Percentiles rank a stretch among this genome's conserved stretches.
Conservation (phyloP, 2,888 invertebrate species). For the Branchipolynoe longqiensis region DNA sequence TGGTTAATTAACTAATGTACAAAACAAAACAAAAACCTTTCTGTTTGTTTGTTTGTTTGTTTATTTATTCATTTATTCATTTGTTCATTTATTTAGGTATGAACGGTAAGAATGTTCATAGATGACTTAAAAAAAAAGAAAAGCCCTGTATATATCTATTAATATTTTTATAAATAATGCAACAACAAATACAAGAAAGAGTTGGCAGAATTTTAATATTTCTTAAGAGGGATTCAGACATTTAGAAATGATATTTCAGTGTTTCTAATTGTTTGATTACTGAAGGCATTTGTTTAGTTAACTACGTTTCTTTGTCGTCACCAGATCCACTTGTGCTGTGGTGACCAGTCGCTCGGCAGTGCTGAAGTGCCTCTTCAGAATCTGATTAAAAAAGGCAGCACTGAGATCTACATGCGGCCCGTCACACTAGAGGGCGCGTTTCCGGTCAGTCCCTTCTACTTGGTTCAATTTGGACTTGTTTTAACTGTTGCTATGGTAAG, state of each 20-base stretch:
- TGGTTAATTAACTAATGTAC: too few species aligned
- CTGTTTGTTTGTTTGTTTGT: too few species aligned
- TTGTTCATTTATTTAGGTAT: too few species aligned
- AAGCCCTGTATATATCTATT: not conserved
- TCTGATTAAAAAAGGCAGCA: slow-evolving; percentile 78
- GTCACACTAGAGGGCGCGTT: slow-evolving; percentile 79
- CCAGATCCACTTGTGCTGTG: slow-evolving; percentile 81
- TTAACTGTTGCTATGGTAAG: too few species aligned
- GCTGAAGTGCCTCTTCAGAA: slow-evolving; percentile 77
- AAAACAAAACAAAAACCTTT: too few species aligned
- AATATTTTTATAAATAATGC: not conserved
- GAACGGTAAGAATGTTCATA: not conserved
- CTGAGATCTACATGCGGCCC: slow-evolving; percentile 81
- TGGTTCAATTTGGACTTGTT: not conserved
- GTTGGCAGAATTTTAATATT: too few species aligned
- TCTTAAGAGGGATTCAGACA: too few species aligned
- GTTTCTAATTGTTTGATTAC: not conserved
- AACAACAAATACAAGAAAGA: not conserved
- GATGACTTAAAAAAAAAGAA: not conserved
- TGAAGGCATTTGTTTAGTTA: not conserved
- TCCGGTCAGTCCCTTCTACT: slow-evolving; percentile 71
- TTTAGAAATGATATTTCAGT: too few species aligned
- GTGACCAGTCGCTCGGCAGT: slow-evolving; percentile 80
- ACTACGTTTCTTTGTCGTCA: slow-evolving; percentile 47
- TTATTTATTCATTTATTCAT: too few species aligned